These are phyloP conservation scores for Lepidocyrtinus sp. DNA, from an alignment of 2,888 invertebrate genomes.

Conservation along the genomic window DNA sequence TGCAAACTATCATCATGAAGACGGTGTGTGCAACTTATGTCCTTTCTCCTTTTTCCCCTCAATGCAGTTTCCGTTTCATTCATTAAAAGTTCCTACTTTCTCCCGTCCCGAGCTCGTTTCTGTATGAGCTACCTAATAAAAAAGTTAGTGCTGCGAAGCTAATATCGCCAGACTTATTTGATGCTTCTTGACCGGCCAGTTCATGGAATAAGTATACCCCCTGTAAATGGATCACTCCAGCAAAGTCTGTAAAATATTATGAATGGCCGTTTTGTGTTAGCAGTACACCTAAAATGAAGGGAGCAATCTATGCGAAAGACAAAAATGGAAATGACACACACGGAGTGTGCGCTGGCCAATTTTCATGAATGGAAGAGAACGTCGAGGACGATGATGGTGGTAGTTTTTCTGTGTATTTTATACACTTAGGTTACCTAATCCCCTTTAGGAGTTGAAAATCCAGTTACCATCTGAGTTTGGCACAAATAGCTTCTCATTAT, in stretches of 20 bases:
- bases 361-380: conserved; percentile 53
- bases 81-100: conserved; percentile 33
- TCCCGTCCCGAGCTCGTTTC: not conserved
- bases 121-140: not conserved
- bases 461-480: conserved; percentile 48
- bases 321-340: too few relatives aligned
- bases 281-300: not conserved
- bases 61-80: conserved; percentile 31
- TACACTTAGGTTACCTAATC: conserved; percentile 8
- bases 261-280: conserved; percentile 4
- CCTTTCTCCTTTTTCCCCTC: conserved; percentile 10
- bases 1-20: too few relatives aligned
- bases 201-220: not conserved
- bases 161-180: not conserved
- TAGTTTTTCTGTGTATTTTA: conserved; percentile 35
- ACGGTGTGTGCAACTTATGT: conserved; percentile 44
- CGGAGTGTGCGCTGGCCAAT: conserved; percentile 47
- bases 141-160: not conserved
- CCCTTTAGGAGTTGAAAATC: conserved; percentile 21
- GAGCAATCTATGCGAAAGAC: not conserved
- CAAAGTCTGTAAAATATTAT: conserved; percentile 1
- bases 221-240: not conserved
- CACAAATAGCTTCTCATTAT: conserved; percentile 50
- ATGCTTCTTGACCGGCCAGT: conserved; percentile 1
- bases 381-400: conserved; percentile 17